phyloP scores from a whole-genome alignment of 2,888 invertebrate genomes.

The Tetropium fuscum region DNA sequence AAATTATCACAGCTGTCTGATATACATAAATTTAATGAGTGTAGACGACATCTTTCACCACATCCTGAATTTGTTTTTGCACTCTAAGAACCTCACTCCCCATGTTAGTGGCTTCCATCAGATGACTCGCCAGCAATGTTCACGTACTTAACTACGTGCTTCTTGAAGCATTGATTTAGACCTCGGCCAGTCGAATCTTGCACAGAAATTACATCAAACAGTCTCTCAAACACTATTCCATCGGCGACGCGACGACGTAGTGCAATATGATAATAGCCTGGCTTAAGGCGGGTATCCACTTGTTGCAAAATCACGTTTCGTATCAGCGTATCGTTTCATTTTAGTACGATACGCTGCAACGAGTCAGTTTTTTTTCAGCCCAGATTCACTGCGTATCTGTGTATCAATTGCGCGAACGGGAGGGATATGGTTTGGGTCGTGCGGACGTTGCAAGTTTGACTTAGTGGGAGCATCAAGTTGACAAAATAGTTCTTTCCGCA shows the following conservation, averaged over 20 bases:
- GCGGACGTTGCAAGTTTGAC: too few species aligned
- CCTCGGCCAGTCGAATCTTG: neutral
- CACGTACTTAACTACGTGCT: neutral
- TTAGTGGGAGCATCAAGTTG: too few species aligned
- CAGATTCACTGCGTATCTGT: too few species aligned
- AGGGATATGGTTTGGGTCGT: too few species aligned
- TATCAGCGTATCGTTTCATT: too few species aligned
- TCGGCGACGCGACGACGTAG: neutral
- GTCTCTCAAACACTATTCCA: neutral
- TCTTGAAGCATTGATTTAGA: neutral
- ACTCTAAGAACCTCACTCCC: neutral
- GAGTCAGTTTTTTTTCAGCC: too few species aligned
- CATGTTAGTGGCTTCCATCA: neutral
- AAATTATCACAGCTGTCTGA: neutral
- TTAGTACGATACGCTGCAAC: too few species aligned
- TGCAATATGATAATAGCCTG: neutral
- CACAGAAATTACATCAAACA: neutral
- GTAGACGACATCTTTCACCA: neutral
- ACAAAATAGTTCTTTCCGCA: too few species aligned
- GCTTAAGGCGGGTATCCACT: too few species aligned
- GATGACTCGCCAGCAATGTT: neutral
- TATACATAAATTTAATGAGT: neutral
- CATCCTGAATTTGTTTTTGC: neutral
- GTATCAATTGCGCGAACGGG: too few species aligned
- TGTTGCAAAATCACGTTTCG: too few species aligned